Evolutionary conservation across 2,888 invertebrate genomes (phyloP).

Genomic region (Drosophila sordidula): DNA sequence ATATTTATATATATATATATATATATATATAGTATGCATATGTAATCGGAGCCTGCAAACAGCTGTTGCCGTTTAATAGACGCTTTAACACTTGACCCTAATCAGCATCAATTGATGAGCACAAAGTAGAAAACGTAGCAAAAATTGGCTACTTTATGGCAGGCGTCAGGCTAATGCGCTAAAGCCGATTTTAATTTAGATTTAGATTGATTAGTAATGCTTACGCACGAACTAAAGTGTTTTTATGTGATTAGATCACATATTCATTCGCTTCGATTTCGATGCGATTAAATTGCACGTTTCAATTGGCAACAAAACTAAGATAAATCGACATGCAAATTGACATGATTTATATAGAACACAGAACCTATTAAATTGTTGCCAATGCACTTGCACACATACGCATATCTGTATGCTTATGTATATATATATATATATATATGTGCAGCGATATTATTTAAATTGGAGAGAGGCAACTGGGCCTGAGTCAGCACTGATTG

Average conservation of each 20-base stretch:
- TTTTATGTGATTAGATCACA: conserved; percentile 6
- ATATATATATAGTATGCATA: not conserved
- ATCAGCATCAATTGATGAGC: conserved; percentile 33
- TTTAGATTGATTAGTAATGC: conserved; percentile 8
- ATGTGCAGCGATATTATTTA: conserved; percentile 14
- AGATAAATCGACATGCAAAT: conserved; percentile 13
- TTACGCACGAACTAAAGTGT: not conserved
- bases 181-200: conserved; percentile 12
- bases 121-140: conserved; percentile 8
- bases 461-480: conserved; percentile 27
- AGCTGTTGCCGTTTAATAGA: conserved; percentile 21
- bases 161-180: conserved; percentile 4
- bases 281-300: conserved; percentile 14
- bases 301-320: conserved; percentile 16
- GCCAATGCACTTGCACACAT: not conserved
- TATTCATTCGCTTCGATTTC: conserved; percentile 28
- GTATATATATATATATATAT: not conserved
- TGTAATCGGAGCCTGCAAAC: not conserved
- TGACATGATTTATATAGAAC: conserved; percentile 34
- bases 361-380: conserved; percentile 37
- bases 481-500: conserved; percentile 53
- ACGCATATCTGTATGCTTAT: not conserved
- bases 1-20: not conserved
- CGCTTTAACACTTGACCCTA: conserved; percentile 30
- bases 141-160: conserved; percentile 7